Percentiles rank a stretch among this genome's conserved stretches.
Conservation (phyloP, 2,888 invertebrate genomes). For the Ryuthela nishihirai region DNA sequence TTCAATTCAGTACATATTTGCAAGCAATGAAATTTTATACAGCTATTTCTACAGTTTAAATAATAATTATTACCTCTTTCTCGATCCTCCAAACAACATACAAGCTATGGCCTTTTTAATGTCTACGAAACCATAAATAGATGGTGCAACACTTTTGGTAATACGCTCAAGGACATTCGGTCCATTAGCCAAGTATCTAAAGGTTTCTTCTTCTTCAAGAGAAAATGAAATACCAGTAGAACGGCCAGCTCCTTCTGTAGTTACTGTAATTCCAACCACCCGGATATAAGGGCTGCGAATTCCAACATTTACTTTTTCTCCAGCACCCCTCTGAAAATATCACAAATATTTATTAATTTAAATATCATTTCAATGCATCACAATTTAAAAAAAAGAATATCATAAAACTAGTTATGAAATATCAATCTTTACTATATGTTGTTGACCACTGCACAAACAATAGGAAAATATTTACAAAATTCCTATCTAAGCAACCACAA, state of each 20-base stretch:
- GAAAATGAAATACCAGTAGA: constrained; percentile 50
- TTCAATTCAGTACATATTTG: too few species aligned
- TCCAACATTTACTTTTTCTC: constrained; percentile 60
- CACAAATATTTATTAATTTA: too few species aligned
- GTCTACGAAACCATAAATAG: constrained; percentile 89
- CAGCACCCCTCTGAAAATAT: constrained; percentile 19
- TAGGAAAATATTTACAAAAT: too few species aligned
- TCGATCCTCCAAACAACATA: constrained; percentile 83
- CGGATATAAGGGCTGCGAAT: constrained; percentile 92
- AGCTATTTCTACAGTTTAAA: too few species aligned
- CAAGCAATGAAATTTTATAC: too few species aligned
- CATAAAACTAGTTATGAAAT: too few species aligned
- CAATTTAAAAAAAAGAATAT: too few species aligned
- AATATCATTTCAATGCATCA: too few species aligned
- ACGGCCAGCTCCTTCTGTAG: constrained; percentile 69
- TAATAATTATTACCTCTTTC: constrained; percentile 52
- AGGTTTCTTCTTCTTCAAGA: constrained; percentile 73
- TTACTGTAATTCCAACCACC: constrained; percentile 85
- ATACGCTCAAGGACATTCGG: constrained; percentile 85
- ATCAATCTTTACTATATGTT: too few species aligned
- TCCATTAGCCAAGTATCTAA: constrained; percentile 75
- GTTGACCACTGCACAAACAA: too few species aligned
- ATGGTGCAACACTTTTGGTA: constrained; percentile 88
- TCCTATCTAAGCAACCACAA: too few species aligned
- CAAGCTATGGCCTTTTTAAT: constrained; percentile 97